A percentile compares a stretch with the other conserved stretches of the same genome.
Conservation (phyloP, 37 sponge, comb jelly and placozoan genomes). For the Cliona cf. orientalis region DNA sequence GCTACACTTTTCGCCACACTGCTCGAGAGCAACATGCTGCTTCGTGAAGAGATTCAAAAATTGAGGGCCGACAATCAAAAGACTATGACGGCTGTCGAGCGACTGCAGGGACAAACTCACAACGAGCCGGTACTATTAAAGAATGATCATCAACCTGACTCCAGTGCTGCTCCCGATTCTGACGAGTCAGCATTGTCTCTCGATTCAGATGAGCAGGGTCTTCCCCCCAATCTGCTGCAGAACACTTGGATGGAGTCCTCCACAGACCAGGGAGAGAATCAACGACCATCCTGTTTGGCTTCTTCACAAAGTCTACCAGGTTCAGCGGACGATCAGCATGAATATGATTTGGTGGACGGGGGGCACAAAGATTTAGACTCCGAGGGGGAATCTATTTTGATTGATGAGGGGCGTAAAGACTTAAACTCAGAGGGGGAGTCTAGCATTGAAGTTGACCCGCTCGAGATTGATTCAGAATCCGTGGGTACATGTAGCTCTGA, state of each 20-base stretch:
- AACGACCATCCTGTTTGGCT: neutral
- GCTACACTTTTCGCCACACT: slow-evolving; percentile 15
- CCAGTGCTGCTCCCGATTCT: neutral
- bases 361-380: no score
- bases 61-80: slow-evolving; percentile 18
- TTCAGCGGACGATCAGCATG: no score
- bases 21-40: slow-evolving; percentile 12
- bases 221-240: neutral
- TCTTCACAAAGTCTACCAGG: neutral
- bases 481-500: no score
- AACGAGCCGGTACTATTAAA: neutral
- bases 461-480: no score
- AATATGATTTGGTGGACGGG: no score
- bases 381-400: no score
- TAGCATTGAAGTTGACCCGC: no score
- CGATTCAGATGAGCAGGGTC: no score
- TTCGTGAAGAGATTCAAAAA: slow-evolving; percentile 13
- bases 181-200: neutral
- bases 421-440: no score
- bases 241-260: slow-evolving; percentile 18
- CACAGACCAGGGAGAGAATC: neutral
- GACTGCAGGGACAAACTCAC: neutral
- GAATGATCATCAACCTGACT: neutral
- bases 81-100: slow-evolving; percentile 19
- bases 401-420: no score